phyloP scores from a whole-genome alignment of 1,140 invertebrate genomes.

The Macrostomum lignano region DNA sequence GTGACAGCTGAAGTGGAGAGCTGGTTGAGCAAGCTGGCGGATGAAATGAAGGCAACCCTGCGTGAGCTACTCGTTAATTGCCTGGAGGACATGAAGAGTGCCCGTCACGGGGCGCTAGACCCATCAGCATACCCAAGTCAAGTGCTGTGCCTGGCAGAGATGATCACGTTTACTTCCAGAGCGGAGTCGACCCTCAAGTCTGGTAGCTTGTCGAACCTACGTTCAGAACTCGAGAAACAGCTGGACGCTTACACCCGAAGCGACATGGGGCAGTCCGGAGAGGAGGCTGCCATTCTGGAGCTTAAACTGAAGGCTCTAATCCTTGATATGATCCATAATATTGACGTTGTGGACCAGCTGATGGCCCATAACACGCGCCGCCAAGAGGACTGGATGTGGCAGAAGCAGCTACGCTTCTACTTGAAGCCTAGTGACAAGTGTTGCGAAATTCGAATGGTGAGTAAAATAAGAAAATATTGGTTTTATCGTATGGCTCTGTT shows the following conservation, averaged over 20 bases:
- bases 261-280: slow-evolving; percentile 20
- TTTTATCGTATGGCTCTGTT: neutral
- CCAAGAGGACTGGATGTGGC: slow-evolving; percentile 58
- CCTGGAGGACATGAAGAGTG: slow-evolving; percentile 30
- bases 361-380: slow-evolving; percentile 37
- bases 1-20: slow-evolving; percentile 49
- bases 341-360: slow-evolving; percentile 47
- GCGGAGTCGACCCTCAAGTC: slow-evolving; percentile 46
- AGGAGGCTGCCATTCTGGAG: slow-evolving; percentile 19
- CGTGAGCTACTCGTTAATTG: slow-evolving; percentile 37
- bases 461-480: slow-evolving; percentile 3
- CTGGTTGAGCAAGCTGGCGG: slow-evolving; percentile 50
- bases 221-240: slow-evolving; percentile 31
- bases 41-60: slow-evolving; percentile 51
- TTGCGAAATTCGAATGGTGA: slow-evolving; percentile 2
- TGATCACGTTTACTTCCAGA: slow-evolving; percentile 47
- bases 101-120: slow-evolving; percentile 29
- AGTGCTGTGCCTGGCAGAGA: slow-evolving; percentile 40
- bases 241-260: slow-evolving; percentile 36
- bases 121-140: slow-evolving; percentile 17
- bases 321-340: slow-evolving; percentile 66
- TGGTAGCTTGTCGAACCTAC: slow-evolving; percentile 34
- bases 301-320: slow-evolving; percentile 44
- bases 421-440: neutral
- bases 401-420: slow-evolving; percentile 55